Base-by-base conservation (phyloP, 2,888 invertebrate species). In the Mimachlamys varia region DNA sequence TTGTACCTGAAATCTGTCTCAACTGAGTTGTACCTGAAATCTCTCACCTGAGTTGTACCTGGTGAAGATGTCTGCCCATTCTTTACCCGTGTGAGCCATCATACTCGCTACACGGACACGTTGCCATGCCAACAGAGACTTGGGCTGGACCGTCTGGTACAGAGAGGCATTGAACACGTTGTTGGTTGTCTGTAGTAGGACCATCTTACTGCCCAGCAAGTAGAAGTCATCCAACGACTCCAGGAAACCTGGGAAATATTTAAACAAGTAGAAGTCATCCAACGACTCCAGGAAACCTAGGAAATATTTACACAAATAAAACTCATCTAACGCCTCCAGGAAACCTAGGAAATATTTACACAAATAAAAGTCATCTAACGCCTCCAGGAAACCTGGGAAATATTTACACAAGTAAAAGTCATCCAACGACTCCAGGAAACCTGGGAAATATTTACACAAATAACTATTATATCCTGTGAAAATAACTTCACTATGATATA, bases 221-320 rank as follows among this genome's bases (percentile, higher is more conserved):
- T 96, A 96, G 92, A 96, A 96, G 90, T 96, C 96, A 94, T 96
- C 96, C 88, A 96, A 91, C 22, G 96, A 96, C 90, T 96, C 96
- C 76, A 96, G 92, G 89, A 95, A 96, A n/a, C 96, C 96, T 96
- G 92, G 3, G 22, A n/a, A 10, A n/a, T 3, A 19, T 19, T 58
- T n/a, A 22, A 10, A 58, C 22, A 53, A 44, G 92, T 96, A 96
- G 92, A 96, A 96, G 90, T 96, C 96, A 94, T 96, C 96, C 88
- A 96, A 91, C 22, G 96, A 96, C 90, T 96, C 96, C 76, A 96
- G 92, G 89, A 95, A 96, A n/a, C 96, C 96, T 96, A 92, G 3
- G 22, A n/a, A 10, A n/a, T 3, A 19, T 19, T 58, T n/a, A 22
- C 15, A 58, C 17, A 95, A 90, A 92, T 96, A 96, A 92, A 96